Conservation (phyloP, 2,888 invertebrate genomes). For the Mesorhabditis sp. region DNA sequence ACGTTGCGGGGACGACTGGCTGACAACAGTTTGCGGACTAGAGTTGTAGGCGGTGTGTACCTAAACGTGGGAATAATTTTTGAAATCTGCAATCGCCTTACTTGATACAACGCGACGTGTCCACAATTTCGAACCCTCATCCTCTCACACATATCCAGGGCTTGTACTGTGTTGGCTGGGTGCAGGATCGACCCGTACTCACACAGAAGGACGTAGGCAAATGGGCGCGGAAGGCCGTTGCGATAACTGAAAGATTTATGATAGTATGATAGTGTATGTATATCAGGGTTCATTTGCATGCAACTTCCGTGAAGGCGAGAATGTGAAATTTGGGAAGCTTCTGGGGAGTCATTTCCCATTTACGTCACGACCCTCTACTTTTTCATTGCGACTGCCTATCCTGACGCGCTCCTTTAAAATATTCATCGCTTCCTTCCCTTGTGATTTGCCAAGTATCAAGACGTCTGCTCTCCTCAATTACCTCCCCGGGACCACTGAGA, state of each 20-base stretch:
- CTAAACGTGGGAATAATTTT: slow-evolving; percentile 14
- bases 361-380: too few species aligned
- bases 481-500: too few species aligned
- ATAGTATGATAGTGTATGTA: neutral
- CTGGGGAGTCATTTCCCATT: too few species aligned
- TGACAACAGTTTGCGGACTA: slow-evolving; percentile 17
- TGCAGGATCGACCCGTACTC: slow-evolving; percentile 55
- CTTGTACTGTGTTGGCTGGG: slow-evolving; percentile 50
- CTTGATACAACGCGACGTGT: slow-evolving; percentile 53
- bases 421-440: too few species aligned
- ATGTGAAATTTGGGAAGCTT: too few species aligned
- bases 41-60: slow-evolving; percentile 28
- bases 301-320: too few species aligned
- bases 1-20: slow-evolving; percentile 22
- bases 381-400: too few species aligned
- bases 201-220: slow-evolving; percentile 53
- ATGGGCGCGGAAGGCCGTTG: slow-evolving; percentile 29
- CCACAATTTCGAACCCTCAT: slow-evolving; percentile 54
- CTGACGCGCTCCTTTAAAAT: too few species aligned
- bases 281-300: too few species aligned
- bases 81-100: slow-evolving; percentile 14
- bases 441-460: too few species aligned
- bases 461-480: too few species aligned
- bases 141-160: slow-evolving; percentile 55
- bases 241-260: slow-evolving; percentile 19